Base-by-base conservation (phyloP, 2,113 vertebrate species). In the Cricetomys ansorgei region DNA sequence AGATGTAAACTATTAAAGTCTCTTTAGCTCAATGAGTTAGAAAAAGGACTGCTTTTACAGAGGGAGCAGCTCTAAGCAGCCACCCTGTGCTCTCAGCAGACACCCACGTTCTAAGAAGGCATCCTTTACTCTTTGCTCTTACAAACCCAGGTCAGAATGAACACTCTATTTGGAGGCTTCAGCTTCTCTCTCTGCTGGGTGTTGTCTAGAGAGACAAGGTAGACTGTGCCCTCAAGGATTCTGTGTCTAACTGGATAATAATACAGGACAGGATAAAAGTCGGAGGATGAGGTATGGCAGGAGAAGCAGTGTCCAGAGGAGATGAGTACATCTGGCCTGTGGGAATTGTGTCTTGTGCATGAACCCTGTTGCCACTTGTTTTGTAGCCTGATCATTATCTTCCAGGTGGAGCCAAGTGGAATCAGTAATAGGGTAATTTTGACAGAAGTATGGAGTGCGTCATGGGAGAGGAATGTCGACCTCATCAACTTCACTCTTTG, bases 391-490 rank as follows among this genome's bases (percentile, higher is more conserved):
- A 94, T 53, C 67, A 87, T 73, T 62, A 7, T 64, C 64, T 84
- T 87, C 92, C 40, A 15, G 4, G 11, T 53, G 23, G 48, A 64
- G 55, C 19, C 48, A 83, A 70, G 55, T 12, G 8, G 48, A 64
- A 67, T 88, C 37, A 69, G 27, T 62, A n/a, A n/a, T n/a, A n/a
- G 48, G 34, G 11, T 86, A 64, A 92, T 94, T 80, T 65, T 84
- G 43, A 76, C 53, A 70, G 92, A 96, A 55, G 40, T 0, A 9
- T 84, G 53, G n/a, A 83, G 12, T n/a, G n/a, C 86, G 79, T 86
- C 91, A 94, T 4, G 91, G 55, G 79, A 59, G 55, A 94, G 37
- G 50, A 95, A 93, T 75, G 34, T 80, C 72, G 19, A 72, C 37
- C 43, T 88, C 48, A 85, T 25, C 48, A 29, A 29, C 15, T 59